These are phyloP conservation scores for Agonopterix heracliana DNA, from an alignment of 2,888 invertebrate genomes.

Conservation along the genomic window DNA sequence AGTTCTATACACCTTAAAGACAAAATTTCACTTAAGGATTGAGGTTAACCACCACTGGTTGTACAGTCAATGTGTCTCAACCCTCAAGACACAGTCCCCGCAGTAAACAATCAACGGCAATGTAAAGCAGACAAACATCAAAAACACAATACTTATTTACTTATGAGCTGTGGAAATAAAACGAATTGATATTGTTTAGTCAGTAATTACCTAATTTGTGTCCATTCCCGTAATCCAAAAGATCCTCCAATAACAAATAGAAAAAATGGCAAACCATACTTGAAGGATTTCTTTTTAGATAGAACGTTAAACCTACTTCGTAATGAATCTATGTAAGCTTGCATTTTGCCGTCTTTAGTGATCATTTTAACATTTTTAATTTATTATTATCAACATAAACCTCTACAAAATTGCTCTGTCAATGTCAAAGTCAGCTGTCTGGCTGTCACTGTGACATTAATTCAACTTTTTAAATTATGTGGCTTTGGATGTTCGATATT, in stretches of 20 bases:
- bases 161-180: too few relatives aligned
- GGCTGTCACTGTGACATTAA: neutral
- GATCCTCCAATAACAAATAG: slow-evolving; percentile 85
- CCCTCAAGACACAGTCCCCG: too few relatives aligned
- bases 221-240: slow-evolving; percentile 84
- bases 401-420: neutral
- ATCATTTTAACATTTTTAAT: slow-evolving; percentile 14
- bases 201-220: slow-evolving; percentile 79
- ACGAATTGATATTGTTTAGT: too few relatives aligned
- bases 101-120: too few relatives aligned
- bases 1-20: too few relatives aligned
- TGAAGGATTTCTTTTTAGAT: slow-evolving; percentile 76
- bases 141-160: too few relatives aligned
- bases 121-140: too few relatives aligned
- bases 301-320: slow-evolving; percentile 10
- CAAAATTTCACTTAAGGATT: too few relatives aligned
- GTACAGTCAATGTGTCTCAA: too few relatives aligned
- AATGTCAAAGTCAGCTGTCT: neutral
- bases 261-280: slow-evolving; percentile 84
- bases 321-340: slow-evolving; percentile 8
- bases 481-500: neutral
- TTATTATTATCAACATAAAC: slow-evolving; percentile 2
- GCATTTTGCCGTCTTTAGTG: slow-evolving; percentile 16
- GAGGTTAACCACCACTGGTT: too few relatives aligned
- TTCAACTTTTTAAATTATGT: neutral